These are phyloP conservation scores for Synanthedon vespiformis DNA, from an alignment of 2,888 invertebrate species.

Conservation along the genomic window DNA sequence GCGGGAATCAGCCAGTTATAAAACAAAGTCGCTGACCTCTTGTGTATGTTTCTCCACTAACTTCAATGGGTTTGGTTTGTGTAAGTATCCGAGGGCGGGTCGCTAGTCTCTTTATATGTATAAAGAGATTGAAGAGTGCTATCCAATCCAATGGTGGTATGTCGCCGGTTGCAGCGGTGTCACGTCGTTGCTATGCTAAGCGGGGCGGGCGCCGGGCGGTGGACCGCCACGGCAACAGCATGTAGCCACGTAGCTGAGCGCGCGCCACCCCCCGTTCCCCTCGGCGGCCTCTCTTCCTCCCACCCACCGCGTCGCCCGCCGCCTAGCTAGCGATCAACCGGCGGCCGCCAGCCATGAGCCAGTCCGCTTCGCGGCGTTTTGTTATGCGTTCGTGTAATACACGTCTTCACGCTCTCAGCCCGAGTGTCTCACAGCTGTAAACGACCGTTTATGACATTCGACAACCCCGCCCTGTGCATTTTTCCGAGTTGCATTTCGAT, in stretches of 20 bases:
- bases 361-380: constrained; percentile 56
- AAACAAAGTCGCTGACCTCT: no score
- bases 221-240: constrained; percentile 27
- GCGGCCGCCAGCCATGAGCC: constrained; percentile 14
- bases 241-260: constrained; percentile 52
- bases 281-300: constrained; percentile 15
- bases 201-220: constrained; percentile 12
- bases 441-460: constrained; percentile 64
- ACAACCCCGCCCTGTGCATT: constrained; percentile 69
- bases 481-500: constrained; percentile 56
- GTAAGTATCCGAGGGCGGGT: no score
- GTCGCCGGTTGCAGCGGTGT: constrained; percentile 29
- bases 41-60: no score
- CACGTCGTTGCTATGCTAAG: constrained; percentile 14
- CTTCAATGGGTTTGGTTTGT: no score
- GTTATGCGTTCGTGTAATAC: constrained; percentile 36
- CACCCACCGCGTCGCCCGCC: constrained; percentile 10
- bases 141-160: constrained; percentile 5
- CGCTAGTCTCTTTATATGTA: not conserved
- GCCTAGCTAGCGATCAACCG: not conserved
- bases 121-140: constrained; percentile 17
- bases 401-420: constrained; percentile 29
- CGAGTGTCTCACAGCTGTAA: constrained; percentile 61
- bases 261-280: constrained; percentile 32
- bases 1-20: no score